Base-by-base conservation (phyloP, 1,140 invertebrate species). In the Papilio dardanus region DNA sequence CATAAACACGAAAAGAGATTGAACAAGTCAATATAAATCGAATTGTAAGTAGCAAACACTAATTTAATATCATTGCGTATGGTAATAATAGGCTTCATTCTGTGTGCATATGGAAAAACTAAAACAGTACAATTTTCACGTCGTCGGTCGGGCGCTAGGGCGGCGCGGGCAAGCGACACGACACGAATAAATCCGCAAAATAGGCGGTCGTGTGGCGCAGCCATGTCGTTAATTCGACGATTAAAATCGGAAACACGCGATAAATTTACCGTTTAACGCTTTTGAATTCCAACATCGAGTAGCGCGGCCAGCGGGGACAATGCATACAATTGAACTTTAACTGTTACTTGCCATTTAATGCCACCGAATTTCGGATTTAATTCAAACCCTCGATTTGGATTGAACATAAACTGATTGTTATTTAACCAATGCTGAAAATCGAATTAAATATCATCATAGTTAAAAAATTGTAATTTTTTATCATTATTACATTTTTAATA, bases 191-290 rank as follows among this genome's bases (percentile, higher is more conserved):
- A 87, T 86, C 79, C 81, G 79, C 77, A 78, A 86, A 89, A 87
- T 82, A 86, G 81, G 75, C 81, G 79, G 71, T 76, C 78, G 79
- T 77, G 80, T 75, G 74, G 75, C 74, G 68, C 79, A 73, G 81
- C 83, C 80, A 79, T 85, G 84, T 86, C 85, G 88, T 90, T 90
- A 90, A 92, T 90, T 87, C 83, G 87, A 81, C 86, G 87, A 90
- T 90, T 91, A 86, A 90, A 90, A 92, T 92, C 89, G 88, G 87
- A 89, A 90, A 88, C 88, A 90, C 83, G 87, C 90, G 85, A 91
- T 92, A 89, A 89, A 91, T 92, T 87, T 74, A 78, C 79, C 83
- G 81, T 84, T 88, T 88, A 86, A 77, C 83, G 85, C 83, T 88
- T 88, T 87, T 83, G 82, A 83, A 88, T 88, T 87, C 87, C 82